These are phyloP conservation scores for Scatophagus argus DNA, from an alignment of 2,113 vertebrate genomes.

Conservation along the genomic window DNA sequence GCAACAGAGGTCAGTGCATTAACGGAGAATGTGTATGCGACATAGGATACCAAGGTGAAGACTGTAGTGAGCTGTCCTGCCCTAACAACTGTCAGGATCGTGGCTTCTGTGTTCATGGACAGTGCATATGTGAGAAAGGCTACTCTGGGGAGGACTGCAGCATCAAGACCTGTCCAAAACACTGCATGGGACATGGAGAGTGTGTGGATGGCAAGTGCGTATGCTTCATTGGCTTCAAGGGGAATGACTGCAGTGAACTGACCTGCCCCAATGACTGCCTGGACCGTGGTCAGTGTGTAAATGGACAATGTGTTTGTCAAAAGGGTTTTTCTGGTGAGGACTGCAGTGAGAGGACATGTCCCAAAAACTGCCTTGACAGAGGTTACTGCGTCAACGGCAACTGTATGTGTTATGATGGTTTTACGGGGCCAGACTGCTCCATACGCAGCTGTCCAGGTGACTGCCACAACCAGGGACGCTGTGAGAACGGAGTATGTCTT, in stretches of 20 bases:
- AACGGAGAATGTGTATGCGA: conserved; percentile 90
- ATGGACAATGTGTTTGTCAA: conserved; percentile 89
- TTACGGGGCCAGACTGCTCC: conserved; percentile 84
- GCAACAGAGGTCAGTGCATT: conserved; percentile 85
- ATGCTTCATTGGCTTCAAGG: conserved; percentile 85
- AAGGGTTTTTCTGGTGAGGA: conserved; percentile 87
- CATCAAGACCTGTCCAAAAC: conserved; percentile 87
- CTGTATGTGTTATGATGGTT: conserved; percentile 90
- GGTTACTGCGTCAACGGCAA: conserved; percentile 88
- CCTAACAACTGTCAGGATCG: conserved; percentile 85
- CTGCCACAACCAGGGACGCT: conserved; percentile 87
- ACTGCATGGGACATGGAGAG: conserved; percentile 86
- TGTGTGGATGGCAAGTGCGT: conserved; percentile 90
- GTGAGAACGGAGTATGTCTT: conserved; percentile 86
- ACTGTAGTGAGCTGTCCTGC: conserved; percentile 90
- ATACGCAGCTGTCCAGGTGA: conserved; percentile 85
- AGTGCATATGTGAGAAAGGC: conserved; percentile 88
- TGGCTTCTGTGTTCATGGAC: conserved; percentile 86
- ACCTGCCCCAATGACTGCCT: conserved; percentile 89
- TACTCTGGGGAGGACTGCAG: conserved; percentile 88
- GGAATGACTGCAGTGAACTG: conserved; percentile 87
- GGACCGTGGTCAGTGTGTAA: conserved; percentile 86
- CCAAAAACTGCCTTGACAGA: conserved; percentile 84
- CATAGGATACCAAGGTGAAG: conserved; percentile 85
- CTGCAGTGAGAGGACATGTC: conserved; percentile 89